Conservation (phyloP, 2,797 vertebrate species). For the Anableps anableps region DNA sequence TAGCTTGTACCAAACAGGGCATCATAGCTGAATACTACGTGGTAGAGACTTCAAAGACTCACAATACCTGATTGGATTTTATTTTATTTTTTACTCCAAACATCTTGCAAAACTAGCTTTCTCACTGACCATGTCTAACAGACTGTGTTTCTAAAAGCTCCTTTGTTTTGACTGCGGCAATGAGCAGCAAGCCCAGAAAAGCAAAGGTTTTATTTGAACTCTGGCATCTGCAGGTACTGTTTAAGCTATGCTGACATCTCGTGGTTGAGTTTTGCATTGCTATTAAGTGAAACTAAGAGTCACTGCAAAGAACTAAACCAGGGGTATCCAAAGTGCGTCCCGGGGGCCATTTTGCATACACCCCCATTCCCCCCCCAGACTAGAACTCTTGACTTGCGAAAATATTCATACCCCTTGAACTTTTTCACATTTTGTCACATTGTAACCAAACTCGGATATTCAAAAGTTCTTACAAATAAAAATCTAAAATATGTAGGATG, state of each 20-base stretch:
- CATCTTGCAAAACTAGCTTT: conserved; percentile 31
- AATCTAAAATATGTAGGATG: too few species aligned
- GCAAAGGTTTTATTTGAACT: conserved; percentile 13
- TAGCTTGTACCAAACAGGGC: conserved; percentile 31
- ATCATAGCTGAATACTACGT: conserved; percentile 49
- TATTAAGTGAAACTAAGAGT: not conserved
- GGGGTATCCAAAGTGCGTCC: too few species aligned
- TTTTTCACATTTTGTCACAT: too few species aligned
- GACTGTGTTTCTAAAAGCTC: conserved; percentile 30
- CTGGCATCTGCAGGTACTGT: conserved; percentile 14
- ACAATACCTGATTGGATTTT: conserved; percentile 28
- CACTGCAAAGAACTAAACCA: too few species aligned
- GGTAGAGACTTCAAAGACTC: conserved; percentile 17
- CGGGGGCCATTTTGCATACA: too few species aligned
- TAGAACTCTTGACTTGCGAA: too few species aligned
- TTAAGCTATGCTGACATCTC: conserved; percentile 58
- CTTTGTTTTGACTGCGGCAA: conserved; percentile 39
- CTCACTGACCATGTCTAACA: conserved; percentile 40
- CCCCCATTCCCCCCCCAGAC: too few species aligned
- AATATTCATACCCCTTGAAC: too few species aligned
- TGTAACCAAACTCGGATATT: too few species aligned
- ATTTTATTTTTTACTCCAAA: not conserved
- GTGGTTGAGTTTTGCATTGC: conserved; percentile 34
- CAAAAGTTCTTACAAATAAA: too few species aligned
- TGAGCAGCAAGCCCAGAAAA: conserved; percentile 21